Percentiles rank a stretch among this genome's conserved stretches.
Evolutionary conservation across 2,113 vertebrate genomes (phyloP).

Genomic region (mouse (Mus musculus)): GRCm39 chr17:52484501-52485000

Average conservation of each 20-base stretch:
- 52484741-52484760: conserved; percentile 72
- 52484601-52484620: conserved; percentile 83
- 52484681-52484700: neutral
- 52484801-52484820: conserved; percentile 81
- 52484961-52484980: conserved; percentile 77
- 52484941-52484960: conserved; percentile 73
- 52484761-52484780: conserved; percentile 79
- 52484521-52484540: conserved; percentile 93
- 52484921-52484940: conserved; percentile 77
- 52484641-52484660: conserved; percentile 76
- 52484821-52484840: conserved; percentile 79
- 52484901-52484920: conserved; percentile 74
- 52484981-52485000: conserved; percentile 77
- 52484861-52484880: conserved; percentile 66
- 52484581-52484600: conserved; percentile 78
- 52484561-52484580: conserved; percentile 83
- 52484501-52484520: conserved; percentile 97
- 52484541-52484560: conserved; percentile 90
- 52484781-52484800: conserved; percentile 77
- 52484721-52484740: conserved; percentile 81
- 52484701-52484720: conserved; percentile 31
- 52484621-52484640: conserved; percentile 63
- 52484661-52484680: conserved; percentile 57
- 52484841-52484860: conserved; percentile 73
- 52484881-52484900: conserved; percentile 63